Evolutionary conservation across 1,140 invertebrate species (phyloP), one percentile per base, ranked within the genome.

Genomic region (Oscheius sp.): DNA sequence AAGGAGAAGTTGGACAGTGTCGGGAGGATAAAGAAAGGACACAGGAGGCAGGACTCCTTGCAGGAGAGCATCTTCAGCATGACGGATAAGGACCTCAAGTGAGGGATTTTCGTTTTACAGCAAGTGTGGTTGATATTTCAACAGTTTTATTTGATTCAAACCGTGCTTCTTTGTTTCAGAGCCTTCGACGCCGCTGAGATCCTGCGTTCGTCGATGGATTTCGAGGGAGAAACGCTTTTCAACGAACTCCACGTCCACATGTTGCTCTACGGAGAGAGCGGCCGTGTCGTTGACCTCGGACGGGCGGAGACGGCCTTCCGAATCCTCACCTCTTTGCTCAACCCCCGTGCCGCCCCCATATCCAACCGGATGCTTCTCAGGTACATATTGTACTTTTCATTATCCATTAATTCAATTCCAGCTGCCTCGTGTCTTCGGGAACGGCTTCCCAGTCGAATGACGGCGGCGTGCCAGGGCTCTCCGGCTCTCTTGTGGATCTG

Each of bases 161-260:
- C 26, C 28, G 34, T 36, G n/a, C n/a, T n/a, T 74, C 18, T 3
- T 73, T 2, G 18, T 72, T 79, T 45, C 63, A 78, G 77, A 58
- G 28, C 80, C n/a, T 84, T 82, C 23, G 82, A 82, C 55, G 74
- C 82, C 13, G 34, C 82, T 2, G 82, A 82, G 66, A 42, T 82
- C 20, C 80, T 82, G 3, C 79, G 61, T 34, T 70, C 63, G 20
- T 84, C 80, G 10, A 79, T 70, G 34, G 75, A 78, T 34, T 76
- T 77, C n/a, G 79, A 80, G 32, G 73, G 67, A 31, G 78, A 84
- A 35, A 77, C 78, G 1, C 64, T 83, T 18, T 80, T 83, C 59
- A 73, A 83, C 58, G 82, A 83, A 49, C 70, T 79, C 13, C 80
- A 84, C 59, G 74, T 81, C 10, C 82, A 83, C 62, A 82, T 83